A percentile compares a stretch with the other conserved stretches of the same genome.
phyloP scores from a whole-genome alignment of 2,797 vertebrate species.

The Atherinosoma microstoma region DNA sequence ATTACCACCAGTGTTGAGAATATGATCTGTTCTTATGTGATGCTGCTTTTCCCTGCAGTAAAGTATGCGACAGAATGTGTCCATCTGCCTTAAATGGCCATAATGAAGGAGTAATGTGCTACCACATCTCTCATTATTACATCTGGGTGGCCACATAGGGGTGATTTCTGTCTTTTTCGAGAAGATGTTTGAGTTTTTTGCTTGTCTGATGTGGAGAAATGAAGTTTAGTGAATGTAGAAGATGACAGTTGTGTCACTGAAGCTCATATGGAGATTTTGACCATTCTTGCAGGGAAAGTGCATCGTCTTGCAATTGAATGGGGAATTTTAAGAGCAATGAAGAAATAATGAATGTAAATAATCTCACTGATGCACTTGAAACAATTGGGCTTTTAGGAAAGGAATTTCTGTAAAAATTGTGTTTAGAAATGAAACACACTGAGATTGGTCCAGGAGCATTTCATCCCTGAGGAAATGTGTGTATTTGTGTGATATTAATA shows the following conservation, averaged over 20 bases:
- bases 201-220: conserved; percentile 28
- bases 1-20: conserved; percentile 61
- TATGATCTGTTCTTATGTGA: conserved; percentile 36
- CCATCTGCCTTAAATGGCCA: conserved; percentile 58
- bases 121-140: conserved; percentile 55
- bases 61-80: conserved; percentile 41
- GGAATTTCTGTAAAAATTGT: conserved; percentile 2
- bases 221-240: neutral
- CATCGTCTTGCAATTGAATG: neutral
- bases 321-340: neutral
- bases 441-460: neutral
- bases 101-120: conserved; percentile 59
- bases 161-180: conserved; percentile 47
- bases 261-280: neutral
- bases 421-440: conserved; percentile 9
- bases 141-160: conserved; percentile 50
- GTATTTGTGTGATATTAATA: conserved; percentile 7
- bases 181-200: conserved; percentile 23
- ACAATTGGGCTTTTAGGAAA: neutral
- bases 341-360: neutral
- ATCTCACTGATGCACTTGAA: neutral
- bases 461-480: neutral
- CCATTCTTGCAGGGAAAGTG: neutral
- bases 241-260: neutral
- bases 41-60: conserved; percentile 14